Base-by-base conservation (phyloP, 2,888 invertebrate genomes). In the Torymus aiolomorphi region DNA sequence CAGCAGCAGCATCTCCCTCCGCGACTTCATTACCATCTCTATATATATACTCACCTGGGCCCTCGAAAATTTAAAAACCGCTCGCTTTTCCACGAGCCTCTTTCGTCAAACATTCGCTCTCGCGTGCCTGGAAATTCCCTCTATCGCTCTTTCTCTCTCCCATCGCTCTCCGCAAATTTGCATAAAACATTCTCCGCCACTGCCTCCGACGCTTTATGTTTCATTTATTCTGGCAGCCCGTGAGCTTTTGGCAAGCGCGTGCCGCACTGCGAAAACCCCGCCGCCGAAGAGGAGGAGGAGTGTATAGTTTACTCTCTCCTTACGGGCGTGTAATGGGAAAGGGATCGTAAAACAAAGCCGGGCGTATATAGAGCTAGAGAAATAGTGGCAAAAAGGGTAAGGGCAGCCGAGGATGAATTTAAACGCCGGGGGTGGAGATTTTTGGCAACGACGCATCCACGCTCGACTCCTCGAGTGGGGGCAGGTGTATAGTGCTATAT, bases 241-340 rank as follows among this genome's bases (percentile, higher is more conserved):
- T n/a, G 42, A 12, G 24, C n/a, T 59, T 76, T 76, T 76, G 75
- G 75, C 67, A 76, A 59, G 14, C 65, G 63, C 14, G 61, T 13
- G 63, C 66, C 66, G 67, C 76, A 76, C n/a, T 76, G 75, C 73
- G 59, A 62, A 67, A 76, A 76, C 69, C 54, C 51, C 75, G 51
- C 8, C 13, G 71, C 18, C 2, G 20, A 10, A 4, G 18, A 24
- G 0, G 20, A 49, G 57, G 11, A 20, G 51, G 14, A 51, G 18
- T 31, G 49, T 59, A 10, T n/a, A 31, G 12, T 51, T 13, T 20
- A 42, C 20, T 11, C 16, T 49, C 14, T 20, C 16, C n/a, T 16
- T 57, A 5, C 11, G 13, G 51, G 20, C 18, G 16, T 13, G 20
- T 56, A 57, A 57, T 57, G 65, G 51, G 18, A 59, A 66, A 24